Base-by-base conservation (phyloP, 1,140 invertebrate genomes). In the Magallana gigas region DNA sequence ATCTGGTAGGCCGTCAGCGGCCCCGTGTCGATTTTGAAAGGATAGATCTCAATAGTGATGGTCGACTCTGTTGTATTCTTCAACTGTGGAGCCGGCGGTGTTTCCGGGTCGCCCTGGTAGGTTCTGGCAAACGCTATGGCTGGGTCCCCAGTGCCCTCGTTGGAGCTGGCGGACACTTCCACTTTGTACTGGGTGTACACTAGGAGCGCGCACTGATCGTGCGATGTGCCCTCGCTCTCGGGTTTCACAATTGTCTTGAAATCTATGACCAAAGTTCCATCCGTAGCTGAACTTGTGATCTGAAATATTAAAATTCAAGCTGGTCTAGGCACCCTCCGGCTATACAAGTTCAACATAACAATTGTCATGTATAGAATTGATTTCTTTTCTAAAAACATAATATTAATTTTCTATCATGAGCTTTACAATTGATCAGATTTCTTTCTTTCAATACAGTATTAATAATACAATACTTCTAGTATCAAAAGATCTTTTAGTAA, bases 1-100 rank as follows among this genome's bases (percentile, higher is more conserved):
- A 93, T n/a, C 68, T 90, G 81, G 82, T 92, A 92, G 8, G 87
- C 89, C 16, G 90, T 90, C 23, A 91, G 58, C 14, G 90, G 91
- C 16, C 90, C 90, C 7, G 81, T 80, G 23, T 83, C 83, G 8
- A 93, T 76, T 14, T 91, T 85, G 14, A 92, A 90, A 9, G 92
- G 91, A 71, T 91, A 88, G 60, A 94, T 85, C 16, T 88, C 85
- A n/a, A 93, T 83, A 23, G 85, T 88, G 6, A 92, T 92, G 14
- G 89, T 89, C 16, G 92, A 88, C 14, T 84, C 84, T 0, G 89
- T 91, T 0, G 89, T 71, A 80, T 90, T 91, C n/a, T 92, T 82
- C 57, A 92, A 84, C n/a, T 62, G 62, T 29, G 91, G 91, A 11
- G 62, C 14, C 3, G 88, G 84, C 8, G 90, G 91, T 11, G 18